phyloP scores from a whole-genome alignment of 2,888 invertebrate species.

The Halocaridina rubra region DNA sequence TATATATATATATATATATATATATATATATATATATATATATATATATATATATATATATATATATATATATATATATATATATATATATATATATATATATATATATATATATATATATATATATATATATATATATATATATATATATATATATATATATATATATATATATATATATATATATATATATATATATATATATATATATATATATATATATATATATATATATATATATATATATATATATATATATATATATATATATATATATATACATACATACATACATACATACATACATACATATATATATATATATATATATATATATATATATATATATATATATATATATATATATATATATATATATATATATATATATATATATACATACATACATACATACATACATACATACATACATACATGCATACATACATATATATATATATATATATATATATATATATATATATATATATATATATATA shows the following conservation, averaged over 20 bases:
- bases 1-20: too few relatives aligned
- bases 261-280: background rate
- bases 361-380: background rate
- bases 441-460: constrained; percentile 24
- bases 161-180: background rate
- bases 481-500: constrained; percentile 23
- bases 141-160: background rate
- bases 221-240: constrained; percentile 10
- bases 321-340: background rate
- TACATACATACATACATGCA: constrained; percentile 15
- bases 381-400: background rate
- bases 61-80: too few relatives aligned
- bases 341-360: background rate
- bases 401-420: background rate
- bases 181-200: background rate
- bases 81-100: too few relatives aligned
- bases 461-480: constrained; percentile 29
- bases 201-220: background rate
- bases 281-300: too few relatives aligned
- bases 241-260: background rate
- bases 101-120: too few relatives aligned
- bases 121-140: too few relatives aligned
- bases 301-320: too few relatives aligned
- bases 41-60: too few relatives aligned
- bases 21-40: too few relatives aligned